Evolutionary conservation across 2,888 invertebrate genomes (phyloP), one percentile per base, ranked within the genome.

Genomic region (Caenorhabditis sulstoni): DNA sequence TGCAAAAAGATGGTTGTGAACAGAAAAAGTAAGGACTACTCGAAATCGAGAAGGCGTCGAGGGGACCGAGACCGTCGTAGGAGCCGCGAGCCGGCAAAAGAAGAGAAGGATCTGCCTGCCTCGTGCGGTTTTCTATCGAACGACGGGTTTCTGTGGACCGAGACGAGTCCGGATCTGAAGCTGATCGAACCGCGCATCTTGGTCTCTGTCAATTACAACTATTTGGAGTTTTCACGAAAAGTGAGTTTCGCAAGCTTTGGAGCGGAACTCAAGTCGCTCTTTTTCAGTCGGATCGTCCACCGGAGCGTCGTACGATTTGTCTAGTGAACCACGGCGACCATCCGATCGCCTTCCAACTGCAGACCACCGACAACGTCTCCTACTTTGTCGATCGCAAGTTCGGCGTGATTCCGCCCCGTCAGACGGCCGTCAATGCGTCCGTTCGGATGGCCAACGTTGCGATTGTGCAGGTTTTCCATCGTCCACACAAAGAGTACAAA

Each of bases 321-420:
- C 52, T 85, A 7, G 53, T 66, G 45, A 85, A 85, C 62, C 81
- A 82, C 53, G 83, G 83, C 18, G 83, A 83, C 16, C 49, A 67
- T 52, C 81, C 85, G 20, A 68, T 85, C 12, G 85, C 85, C 2
- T 85, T 81, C 66, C 80, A 85, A 67, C 53, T 85, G 7, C 44
- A 77, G 18, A 79, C 78, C 35, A 82, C 83, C 14, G 85, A 85
- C 62, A 85, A 84, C 41, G 81, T 64, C 49, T 70, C 80, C 9
- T 85, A 85, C 59, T 83, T 81, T 50, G 79, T 85, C 8, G 76
- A 80, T 29, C 71, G 47, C 12, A 12, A 14, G 23, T 11, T 62
- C 49, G 79, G 82, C 45, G 49, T 85, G 3, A 76, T 82, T 52
- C 74, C 83, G 37, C 76, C 78, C 20, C 39, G 75, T 9, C 58